phyloP scores from a whole-genome alignment of 2,888 invertebrate genomes.

The Parnassius smintheus region DNA sequence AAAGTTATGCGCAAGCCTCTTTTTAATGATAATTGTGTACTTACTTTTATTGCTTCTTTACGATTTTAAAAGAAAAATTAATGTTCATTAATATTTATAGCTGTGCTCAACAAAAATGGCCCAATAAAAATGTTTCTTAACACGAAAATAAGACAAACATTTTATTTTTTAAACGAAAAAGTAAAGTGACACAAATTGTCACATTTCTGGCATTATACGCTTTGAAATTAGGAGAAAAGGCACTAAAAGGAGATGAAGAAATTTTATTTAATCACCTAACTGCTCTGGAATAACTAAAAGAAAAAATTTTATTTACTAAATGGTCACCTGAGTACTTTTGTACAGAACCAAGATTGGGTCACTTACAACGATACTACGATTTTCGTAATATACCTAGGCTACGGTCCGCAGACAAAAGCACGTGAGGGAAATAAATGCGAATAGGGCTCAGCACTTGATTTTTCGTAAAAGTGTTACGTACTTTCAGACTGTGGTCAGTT shows the following conservation, averaged over 20 bases:
- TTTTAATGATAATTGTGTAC: too few relatives aligned
- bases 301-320: background rate
- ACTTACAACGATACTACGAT: conserved; percentile 33
- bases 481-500: conserved; percentile 13
- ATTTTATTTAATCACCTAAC: conserved; percentile 26
- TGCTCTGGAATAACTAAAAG: conserved; percentile 22
- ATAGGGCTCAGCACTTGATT: conserved; percentile 52
- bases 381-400: conserved; percentile 44
- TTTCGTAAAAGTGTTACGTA: conserved; percentile 46
- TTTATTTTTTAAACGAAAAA: conserved; percentile 16
- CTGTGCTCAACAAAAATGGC: background rate
- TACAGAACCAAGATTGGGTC: conserved; percentile 9
- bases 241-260: conserved; percentile 21
- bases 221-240: conserved; percentile 18
- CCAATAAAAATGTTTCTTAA: background rate
- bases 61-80: background rate
- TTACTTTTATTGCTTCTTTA: too few relatives aligned
- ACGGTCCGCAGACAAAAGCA: conserved; percentile 46
- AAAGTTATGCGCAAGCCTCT: too few relatives aligned
- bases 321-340: conserved; percentile 2
- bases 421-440: conserved; percentile 63
- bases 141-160: conserved; percentile 5
- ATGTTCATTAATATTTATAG: background rate
- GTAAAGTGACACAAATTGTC: conserved; percentile 25
- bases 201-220: conserved; percentile 24